These are phyloP conservation scores for Fistularia commersonii DNA, from an alignment of 2,797 vertebrate genomes.

Conservation along the genomic window DNA sequence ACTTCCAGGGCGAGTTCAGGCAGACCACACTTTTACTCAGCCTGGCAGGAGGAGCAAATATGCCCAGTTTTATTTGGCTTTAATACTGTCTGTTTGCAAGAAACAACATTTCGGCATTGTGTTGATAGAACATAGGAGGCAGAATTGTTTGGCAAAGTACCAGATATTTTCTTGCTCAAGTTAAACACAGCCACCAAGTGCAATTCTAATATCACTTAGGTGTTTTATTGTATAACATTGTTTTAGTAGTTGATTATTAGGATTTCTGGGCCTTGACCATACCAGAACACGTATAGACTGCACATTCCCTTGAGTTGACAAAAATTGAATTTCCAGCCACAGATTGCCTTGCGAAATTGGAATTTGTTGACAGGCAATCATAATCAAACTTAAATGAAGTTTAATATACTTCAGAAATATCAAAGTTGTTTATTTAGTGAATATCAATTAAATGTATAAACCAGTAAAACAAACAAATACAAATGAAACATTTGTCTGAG, in stretches of 20 bases:
- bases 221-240: not conserved
- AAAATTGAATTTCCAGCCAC: not conserved
- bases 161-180: constrained; percentile 43
- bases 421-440: no score
- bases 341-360: no score
- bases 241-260: constrained; percentile 6
- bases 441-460: no score
- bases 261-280: constrained; percentile 27
- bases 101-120: constrained; percentile 48
- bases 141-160: constrained; percentile 43
- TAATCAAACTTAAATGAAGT: no score
- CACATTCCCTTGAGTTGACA: no score
- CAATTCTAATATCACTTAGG: constrained; percentile 15
- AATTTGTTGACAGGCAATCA: no score
- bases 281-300: constrained; percentile 2
- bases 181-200: constrained; percentile 38
- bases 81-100: constrained; percentile 65
- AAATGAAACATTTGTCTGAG: constrained; percentile 6
- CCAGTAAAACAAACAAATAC: constrained; percentile 21
- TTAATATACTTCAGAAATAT: constrained; percentile 6
- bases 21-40: constrained; percentile 56
- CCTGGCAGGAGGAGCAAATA: constrained; percentile 66
- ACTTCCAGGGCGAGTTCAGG: constrained; percentile 65
- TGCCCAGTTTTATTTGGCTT: constrained; percentile 68
- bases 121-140: constrained; percentile 51